Conservation (phyloP, 2,797 vertebrate species). For the Melanogrammus aeglefinus region DNA sequence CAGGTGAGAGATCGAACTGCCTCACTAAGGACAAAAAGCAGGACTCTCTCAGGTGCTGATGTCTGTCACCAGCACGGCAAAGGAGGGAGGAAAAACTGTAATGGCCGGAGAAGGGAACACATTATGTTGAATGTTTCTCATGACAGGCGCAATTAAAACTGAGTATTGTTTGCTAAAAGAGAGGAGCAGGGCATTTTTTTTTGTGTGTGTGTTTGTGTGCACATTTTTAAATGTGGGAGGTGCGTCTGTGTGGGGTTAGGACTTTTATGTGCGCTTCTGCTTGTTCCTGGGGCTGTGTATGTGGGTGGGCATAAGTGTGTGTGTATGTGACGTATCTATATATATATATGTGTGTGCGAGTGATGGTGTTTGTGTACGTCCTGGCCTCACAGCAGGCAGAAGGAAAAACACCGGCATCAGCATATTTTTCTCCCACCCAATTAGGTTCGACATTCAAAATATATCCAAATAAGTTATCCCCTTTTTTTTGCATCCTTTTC, state of each 20-base stretch:
- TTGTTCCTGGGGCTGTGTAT: slow-evolving; percentile 7
- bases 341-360: slow-evolving; percentile 31
- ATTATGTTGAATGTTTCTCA: slow-evolving; percentile 43
- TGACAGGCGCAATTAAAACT: slow-evolving; percentile 38
- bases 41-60: slow-evolving; percentile 49
- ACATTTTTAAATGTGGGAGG: not conserved
- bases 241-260: not conserved
- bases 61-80: slow-evolving; percentile 43
- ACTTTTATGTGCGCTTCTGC: not conserved
- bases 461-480: slow-evolving; percentile 59
- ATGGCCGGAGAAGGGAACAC: slow-evolving; percentile 43
- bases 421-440: slow-evolving; percentile 67
- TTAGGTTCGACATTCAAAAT: slow-evolving; percentile 58
- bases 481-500: slow-evolving; percentile 68
- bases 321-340: not conserved
- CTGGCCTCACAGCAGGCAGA: slow-evolving; percentile 53
- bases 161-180: slow-evolving; percentile 39
- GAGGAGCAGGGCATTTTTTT: slow-evolving; percentile 23
- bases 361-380: slow-evolving; percentile 42
- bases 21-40: slow-evolving; percentile 56
- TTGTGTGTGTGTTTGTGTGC: slow-evolving; percentile 9
- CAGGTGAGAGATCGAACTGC: slow-evolving; percentile 66
- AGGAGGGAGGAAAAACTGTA: slow-evolving; percentile 46
- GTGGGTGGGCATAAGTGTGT: slow-evolving; percentile 14
- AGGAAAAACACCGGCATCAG: slow-evolving; percentile 62